These are phyloP conservation scores for Noctua pronuba DNA, from an alignment of 2,888 invertebrate genomes.

Conservation along the genomic window DNA sequence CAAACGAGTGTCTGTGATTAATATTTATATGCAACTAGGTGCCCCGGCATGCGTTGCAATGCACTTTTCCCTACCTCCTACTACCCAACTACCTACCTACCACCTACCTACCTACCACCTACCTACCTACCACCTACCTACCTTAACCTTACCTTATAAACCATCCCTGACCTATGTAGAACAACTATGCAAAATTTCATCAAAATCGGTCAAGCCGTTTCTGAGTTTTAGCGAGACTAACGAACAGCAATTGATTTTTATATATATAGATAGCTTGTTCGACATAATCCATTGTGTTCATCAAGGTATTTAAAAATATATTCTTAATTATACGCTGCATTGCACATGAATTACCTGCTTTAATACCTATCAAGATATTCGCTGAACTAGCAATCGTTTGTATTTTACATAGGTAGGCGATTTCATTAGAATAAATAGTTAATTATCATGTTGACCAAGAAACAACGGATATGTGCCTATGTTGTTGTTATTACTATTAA, in stretches of 20 bases:
- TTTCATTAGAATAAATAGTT: neutral
- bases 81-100: no score
- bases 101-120: no score
- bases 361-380: neutral
- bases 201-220: no score
- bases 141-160: no score
- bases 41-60: no score
- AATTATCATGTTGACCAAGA: constrained; percentile 5
- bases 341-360: neutral
- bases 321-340: neutral
- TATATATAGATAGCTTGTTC: neutral
- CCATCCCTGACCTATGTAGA: no score
- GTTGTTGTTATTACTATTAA: neutral
- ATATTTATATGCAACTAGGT: neutral
- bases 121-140: no score
- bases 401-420: neutral
- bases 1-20: neutral
- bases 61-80: no score
- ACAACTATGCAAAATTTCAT: no score
- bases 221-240: no score
- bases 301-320: neutral
- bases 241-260: no score
- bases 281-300: neutral
- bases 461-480: constrained; percentile 8
- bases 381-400: neutral